A percentile compares a stretch with the other conserved stretches of the same genome.
phyloP scores from a whole-genome alignment of 2,113 vertebrate species.

The Albula glossodonta region DNA sequence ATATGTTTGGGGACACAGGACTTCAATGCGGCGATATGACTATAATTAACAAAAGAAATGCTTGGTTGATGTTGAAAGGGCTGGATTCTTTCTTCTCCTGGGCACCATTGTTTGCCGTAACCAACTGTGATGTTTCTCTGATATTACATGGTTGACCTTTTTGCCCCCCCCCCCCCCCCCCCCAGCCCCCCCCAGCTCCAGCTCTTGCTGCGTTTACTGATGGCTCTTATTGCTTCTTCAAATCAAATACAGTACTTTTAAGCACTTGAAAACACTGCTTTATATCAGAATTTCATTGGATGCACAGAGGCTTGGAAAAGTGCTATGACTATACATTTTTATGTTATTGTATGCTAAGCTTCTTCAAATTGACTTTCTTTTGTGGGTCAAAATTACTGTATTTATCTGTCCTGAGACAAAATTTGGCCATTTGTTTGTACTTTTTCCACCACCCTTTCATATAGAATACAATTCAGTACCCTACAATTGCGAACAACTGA shows the following conservation, averaged over 20 bases:
- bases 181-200: not conserved
- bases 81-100: conserved; percentile 53
- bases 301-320: not conserved
- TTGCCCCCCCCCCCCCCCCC: conserved; percentile 2
- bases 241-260: conserved; percentile 47
- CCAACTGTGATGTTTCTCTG: conserved; percentile 60
- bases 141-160: conserved; percentile 69
- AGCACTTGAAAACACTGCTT: conserved; percentile 22
- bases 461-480: not conserved
- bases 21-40: conserved; percentile 79
- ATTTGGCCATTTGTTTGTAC: not conserved
- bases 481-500: not conserved
- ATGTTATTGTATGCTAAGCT: conserved; percentile 16
- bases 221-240: conserved; percentile 34
- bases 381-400: not conserved
- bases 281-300: conserved; percentile 12
- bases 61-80: conserved; percentile 61
- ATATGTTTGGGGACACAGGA: conserved; percentile 77
- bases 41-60: conserved; percentile 84
- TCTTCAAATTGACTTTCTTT: not conserved
- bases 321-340: not conserved
- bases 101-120: conserved; percentile 65
- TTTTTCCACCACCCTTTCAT: not conserved
- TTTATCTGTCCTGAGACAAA: not conserved
- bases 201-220: conserved; percentile 27